These are phyloP conservation scores for Pycnonotus jocosus DNA, from an alignment of 2,113 vertebrate species.

Conservation along the genomic window DNA sequence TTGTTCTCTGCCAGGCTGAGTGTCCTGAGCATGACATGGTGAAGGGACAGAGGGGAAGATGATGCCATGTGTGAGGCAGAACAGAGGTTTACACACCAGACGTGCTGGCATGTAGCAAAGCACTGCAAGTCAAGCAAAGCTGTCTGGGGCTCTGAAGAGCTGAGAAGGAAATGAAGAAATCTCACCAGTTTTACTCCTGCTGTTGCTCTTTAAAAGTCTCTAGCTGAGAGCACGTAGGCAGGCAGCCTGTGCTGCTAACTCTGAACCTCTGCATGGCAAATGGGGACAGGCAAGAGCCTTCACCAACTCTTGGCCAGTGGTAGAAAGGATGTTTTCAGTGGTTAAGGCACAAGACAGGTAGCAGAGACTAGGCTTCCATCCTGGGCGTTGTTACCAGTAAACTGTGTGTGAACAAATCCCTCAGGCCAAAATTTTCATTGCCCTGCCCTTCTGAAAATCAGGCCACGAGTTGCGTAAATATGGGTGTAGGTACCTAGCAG, in stretches of 20 bases:
- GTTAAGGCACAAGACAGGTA: slow-evolving; percentile 11
- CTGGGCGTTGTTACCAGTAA: slow-evolving; percentile 24
- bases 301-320: not conserved
- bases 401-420: slow-evolving; percentile 39
- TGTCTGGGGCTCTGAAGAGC: not conserved
- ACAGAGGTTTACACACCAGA: not conserved
- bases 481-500: slow-evolving; percentile 37
- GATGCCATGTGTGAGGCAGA: not conserved
- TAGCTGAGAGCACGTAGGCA: not conserved
- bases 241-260: not conserved
- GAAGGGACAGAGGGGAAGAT: not conserved
- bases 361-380: slow-evolving; percentile 20
- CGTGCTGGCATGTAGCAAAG: not conserved
- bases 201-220: not conserved
- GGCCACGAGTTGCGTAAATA: slow-evolving; percentile 44
- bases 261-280: not conserved
- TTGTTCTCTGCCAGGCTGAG: not conserved
- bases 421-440: slow-evolving; percentile 57
- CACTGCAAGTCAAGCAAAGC: not conserved
- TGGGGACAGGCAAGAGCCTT: not conserved
- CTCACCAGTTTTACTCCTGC: not conserved
- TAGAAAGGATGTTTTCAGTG: slow-evolving; percentile 35
- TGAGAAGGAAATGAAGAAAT: not conserved
- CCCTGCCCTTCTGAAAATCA: slow-evolving; percentile 60
- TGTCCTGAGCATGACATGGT: not conserved